phyloP scores from a whole-genome alignment of 2,888 invertebrate species.

The Thalpophila matura region DNA sequence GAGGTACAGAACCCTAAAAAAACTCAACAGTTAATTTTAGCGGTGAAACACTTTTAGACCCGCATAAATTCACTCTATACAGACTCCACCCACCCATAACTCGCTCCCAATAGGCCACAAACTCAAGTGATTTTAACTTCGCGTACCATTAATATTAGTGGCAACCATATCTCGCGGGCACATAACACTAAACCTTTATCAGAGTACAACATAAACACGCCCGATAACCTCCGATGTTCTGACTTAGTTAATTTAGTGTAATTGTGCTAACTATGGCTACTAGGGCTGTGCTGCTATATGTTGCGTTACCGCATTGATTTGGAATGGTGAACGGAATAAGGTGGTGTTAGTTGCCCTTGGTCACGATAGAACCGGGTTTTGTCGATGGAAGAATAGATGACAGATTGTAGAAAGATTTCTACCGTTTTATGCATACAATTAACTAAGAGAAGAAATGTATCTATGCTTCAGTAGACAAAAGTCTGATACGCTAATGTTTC shows the following conservation, averaged over 20 bases:
- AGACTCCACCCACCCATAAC: background rate
- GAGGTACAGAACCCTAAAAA: too few relatives aligned
- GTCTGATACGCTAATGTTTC: too few relatives aligned
- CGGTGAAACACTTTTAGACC: too few relatives aligned
- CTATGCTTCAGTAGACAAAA: too few relatives aligned
- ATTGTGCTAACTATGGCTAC: constrained; percentile 66
- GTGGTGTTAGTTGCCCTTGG: background rate
- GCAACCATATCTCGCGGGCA: constrained; percentile 44
- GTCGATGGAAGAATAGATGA: too few relatives aligned
- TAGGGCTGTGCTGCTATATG: constrained; percentile 34
- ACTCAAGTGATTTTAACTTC: constrained; percentile 50
- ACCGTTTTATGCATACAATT: too few relatives aligned
- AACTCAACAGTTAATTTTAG: too few relatives aligned
- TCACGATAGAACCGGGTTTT: too few relatives aligned
- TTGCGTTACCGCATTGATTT: background rate
- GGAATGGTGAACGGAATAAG: background rate
- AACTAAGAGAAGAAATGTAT: too few relatives aligned
- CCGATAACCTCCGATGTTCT: constrained; percentile 63
- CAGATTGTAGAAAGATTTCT: too few relatives aligned
- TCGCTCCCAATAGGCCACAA: constrained; percentile 25
- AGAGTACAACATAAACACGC: constrained; percentile 66
- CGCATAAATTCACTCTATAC: too few relatives aligned
- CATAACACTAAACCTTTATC: constrained; percentile 63
- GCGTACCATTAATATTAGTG: constrained; percentile 49
- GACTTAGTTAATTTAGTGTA: constrained; percentile 72